phyloP scores from a whole-genome alignment of 2,888 invertebrate species.

The Hyppa rectilinea region DNA sequence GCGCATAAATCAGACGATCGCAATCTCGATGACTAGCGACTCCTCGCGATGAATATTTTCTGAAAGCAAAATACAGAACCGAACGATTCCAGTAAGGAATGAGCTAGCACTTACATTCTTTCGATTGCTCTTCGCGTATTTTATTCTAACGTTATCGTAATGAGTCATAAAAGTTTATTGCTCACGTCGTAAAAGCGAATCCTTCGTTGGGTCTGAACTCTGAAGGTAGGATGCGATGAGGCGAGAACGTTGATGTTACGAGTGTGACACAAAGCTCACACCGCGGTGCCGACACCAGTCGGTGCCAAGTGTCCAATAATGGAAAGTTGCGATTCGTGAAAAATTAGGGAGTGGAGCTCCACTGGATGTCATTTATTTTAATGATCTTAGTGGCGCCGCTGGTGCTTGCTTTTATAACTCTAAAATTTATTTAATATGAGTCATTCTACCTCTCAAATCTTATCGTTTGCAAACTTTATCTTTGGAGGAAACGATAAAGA shows the following conservation, averaged over 20 bases:
- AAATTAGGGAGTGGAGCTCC: slow-evolving; percentile 51
- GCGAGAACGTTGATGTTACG: slow-evolving; percentile 71
- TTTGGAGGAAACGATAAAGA: slow-evolving; percentile 28
- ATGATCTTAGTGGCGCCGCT: slow-evolving; percentile 50
- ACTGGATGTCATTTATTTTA: slow-evolving; percentile 56
- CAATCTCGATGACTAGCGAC: slow-evolving; percentile 72
- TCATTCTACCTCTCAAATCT: slow-evolving; percentile 38
- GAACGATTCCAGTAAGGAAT: slow-evolving; percentile 62
- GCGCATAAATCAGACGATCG: slow-evolving; percentile 78
- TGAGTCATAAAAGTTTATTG: slow-evolving; percentile 85
- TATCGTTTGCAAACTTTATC: slow-evolving; percentile 31
- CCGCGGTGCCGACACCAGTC: slow-evolving; percentile 43
- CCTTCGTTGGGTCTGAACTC: slow-evolving; percentile 76
- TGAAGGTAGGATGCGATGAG: slow-evolving; percentile 69
- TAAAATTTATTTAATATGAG: slow-evolving; percentile 40
- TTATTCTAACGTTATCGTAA: slow-evolving; percentile 85
- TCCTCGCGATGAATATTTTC: slow-evolving; percentile 75
- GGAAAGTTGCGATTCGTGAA: slow-evolving; percentile 55
- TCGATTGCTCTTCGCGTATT: slow-evolving; percentile 80
- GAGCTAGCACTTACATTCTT: slow-evolving; percentile 75
- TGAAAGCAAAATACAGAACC: slow-evolving; percentile 71
- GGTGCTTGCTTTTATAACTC: slow-evolving; percentile 37
- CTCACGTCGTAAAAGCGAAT: slow-evolving; percentile 80
- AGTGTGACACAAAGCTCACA: slow-evolving; percentile 68
- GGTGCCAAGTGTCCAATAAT: slow-evolving; percentile 61